phyloP scores from a whole-genome alignment of 1,140 invertebrate species.

The Protaetia brevitarsis region DNA sequence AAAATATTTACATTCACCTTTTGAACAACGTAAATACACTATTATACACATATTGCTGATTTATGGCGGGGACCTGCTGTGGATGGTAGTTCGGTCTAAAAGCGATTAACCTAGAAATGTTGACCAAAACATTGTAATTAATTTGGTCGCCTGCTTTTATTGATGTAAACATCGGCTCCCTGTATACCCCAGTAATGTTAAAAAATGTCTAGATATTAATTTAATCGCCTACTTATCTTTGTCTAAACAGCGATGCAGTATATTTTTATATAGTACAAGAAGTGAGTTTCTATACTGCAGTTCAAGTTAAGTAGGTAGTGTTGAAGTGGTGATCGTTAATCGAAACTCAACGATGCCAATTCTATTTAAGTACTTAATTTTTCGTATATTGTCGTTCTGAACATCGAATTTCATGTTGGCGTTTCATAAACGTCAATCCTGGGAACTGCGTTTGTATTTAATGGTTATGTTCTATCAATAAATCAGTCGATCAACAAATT shows the following conservation, averaged over 20 bases:
- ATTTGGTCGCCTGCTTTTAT: conserved; percentile 11
- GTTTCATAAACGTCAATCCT: too few relatives aligned
- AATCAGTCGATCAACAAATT: too few relatives aligned
- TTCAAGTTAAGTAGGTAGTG: too few relatives aligned
- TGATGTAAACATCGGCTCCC: conserved; percentile 5
- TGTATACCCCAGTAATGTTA: background rate
- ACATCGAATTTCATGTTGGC: too few relatives aligned
- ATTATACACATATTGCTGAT: conserved; percentile 12
- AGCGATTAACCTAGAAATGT: conserved; percentile 12
- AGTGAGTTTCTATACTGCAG: too few relatives aligned
- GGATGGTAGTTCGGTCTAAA: conserved; percentile 7
- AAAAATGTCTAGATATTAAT: background rate
- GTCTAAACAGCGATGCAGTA: background rate
- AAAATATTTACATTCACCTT: conserved; percentile 18
- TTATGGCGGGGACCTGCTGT: conserved; percentile 10
- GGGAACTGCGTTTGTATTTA: too few relatives aligned
- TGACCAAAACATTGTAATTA: conserved; percentile 12
- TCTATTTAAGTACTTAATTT: too few relatives aligned
- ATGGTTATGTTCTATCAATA: too few relatives aligned
- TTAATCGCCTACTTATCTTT: background rate
- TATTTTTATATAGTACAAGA: too few relatives aligned
- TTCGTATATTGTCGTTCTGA: too few relatives aligned
- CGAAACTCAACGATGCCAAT: too few relatives aligned
- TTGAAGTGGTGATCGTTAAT: too few relatives aligned
- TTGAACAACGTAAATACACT: conserved; percentile 12